These are phyloP conservation scores for Lithophane leautieri DNA, from an alignment of 2,888 invertebrate genomes.

Conservation along the genomic window DNA sequence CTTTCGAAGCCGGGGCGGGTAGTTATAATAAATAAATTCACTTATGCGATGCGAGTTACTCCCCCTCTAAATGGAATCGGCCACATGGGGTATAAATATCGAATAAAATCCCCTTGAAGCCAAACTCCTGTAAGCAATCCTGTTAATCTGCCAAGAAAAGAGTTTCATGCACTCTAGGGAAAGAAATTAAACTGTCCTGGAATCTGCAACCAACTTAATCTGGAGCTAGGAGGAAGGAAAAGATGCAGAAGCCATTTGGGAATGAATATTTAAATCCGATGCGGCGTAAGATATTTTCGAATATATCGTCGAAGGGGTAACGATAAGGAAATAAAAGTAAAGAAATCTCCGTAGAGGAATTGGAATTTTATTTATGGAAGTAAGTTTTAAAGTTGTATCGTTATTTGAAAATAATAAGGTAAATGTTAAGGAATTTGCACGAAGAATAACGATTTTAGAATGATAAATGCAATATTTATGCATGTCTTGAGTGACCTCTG, in stretches of 20 bases:
- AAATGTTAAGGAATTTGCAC: background rate
- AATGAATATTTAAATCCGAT: constrained; percentile 30
- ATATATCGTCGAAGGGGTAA: background rate
- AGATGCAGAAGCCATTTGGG: constrained; percentile 30
- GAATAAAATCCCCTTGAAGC: constrained; percentile 16
- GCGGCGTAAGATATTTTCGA: background rate
- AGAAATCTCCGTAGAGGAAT: background rate
- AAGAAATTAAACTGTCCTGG: constrained; percentile 25
- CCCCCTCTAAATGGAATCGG: background rate
- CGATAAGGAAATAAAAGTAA: constrained; percentile 4
- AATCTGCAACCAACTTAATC: constrained; percentile 22
- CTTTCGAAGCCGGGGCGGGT: too few species aligned
- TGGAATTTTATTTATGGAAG: constrained; percentile 3
- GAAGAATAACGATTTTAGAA: too few species aligned
- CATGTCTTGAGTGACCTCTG: background rate
- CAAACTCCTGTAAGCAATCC: constrained; percentile 4
- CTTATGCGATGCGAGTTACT: background rate
- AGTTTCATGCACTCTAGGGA: constrained; percentile 17
- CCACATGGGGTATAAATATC: background rate
- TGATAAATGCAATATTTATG: too few species aligned
- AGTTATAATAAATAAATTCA: too few species aligned
- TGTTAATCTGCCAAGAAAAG: constrained; percentile 30
- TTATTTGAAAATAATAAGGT: background rate
- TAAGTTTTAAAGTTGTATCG: background rate
- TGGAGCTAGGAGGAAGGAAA: constrained; percentile 6